A percentile compares a stretch with the other conserved stretches of the same genome.
Evolutionary conservation across 2,113 vertebrate genomes (phyloP).

Genomic region (Scatophagus argus): DNA sequence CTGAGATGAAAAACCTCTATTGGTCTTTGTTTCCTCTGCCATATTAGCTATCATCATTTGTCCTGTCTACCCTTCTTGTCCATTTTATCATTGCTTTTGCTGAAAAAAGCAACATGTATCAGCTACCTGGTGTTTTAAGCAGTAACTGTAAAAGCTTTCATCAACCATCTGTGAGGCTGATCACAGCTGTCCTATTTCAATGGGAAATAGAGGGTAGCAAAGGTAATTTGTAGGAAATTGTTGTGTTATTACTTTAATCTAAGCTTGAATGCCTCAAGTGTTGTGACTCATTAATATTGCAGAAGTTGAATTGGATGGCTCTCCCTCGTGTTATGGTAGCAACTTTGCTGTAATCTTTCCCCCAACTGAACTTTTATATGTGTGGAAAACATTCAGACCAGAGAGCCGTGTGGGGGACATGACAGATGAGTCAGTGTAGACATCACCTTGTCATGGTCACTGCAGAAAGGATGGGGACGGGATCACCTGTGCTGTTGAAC

Average conservation of each 20-base stretch:
- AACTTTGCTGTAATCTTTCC: neutral
- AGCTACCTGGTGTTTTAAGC: conserved; percentile 23
- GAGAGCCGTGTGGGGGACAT: neutral
- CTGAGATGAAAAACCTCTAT: neutral
- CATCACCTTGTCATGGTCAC: neutral
- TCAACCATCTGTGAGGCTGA: conserved; percentile 16
- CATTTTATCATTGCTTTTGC: neutral
- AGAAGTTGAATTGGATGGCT: conserved; percentile 17
- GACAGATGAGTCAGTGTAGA: neutral
- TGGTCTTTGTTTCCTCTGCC: neutral
- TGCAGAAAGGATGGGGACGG: neutral
- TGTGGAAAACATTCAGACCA: neutral
- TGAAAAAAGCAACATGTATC: neutral
- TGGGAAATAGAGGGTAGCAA: conserved; percentile 26
- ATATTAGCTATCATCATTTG: neutral
- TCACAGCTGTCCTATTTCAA: conserved; percentile 33
- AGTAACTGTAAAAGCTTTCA: conserved; percentile 35
- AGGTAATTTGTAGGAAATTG: conserved; percentile 29
- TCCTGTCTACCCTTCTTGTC: neutral
- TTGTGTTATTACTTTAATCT: conserved; percentile 48
- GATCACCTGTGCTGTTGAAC: neutral
- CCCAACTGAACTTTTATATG: neutral
- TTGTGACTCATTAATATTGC: conserved; percentile 40
- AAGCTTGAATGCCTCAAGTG: conserved; percentile 24
- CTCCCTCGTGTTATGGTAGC: neutral